phyloP scores from a whole-genome alignment of 2,888 invertebrate genomes.

The Bellardia bayeri region DNA sequence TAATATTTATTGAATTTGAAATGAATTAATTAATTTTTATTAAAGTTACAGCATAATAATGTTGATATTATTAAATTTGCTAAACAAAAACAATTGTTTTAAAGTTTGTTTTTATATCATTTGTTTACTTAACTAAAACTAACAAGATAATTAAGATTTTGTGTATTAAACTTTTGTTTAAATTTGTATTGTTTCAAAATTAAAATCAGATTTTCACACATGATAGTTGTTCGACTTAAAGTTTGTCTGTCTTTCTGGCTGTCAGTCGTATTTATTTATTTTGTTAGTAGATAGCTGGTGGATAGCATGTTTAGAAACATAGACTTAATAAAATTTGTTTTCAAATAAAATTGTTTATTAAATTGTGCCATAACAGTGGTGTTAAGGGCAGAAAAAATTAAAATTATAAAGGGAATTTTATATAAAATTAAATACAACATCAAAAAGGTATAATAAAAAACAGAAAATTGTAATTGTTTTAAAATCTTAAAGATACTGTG shows the following conservation, averaged over 20 bases:
- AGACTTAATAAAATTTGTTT: conserved; percentile 26
- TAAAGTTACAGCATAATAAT: background rate
- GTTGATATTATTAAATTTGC: background rate
- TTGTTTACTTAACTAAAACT: background rate
- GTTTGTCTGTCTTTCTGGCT: background rate
- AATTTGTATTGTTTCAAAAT: conserved; percentile 12
- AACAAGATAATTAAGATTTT: conserved; percentile 15
- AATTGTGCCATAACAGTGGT: conserved; percentile 10
- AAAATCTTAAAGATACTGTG: no score
- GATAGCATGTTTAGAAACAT: conserved; percentile 33
- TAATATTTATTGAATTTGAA: conserved; percentile 47
- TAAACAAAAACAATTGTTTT: background rate
- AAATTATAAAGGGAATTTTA: background rate
- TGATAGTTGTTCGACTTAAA: conserved; percentile 20
- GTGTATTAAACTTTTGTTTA: conserved; percentile 2
- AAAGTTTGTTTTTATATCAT: background rate
- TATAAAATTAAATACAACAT: no score
- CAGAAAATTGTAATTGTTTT: no score
- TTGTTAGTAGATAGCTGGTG: background rate
- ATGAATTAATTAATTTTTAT: background rate
- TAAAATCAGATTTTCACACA: conserved; percentile 45
- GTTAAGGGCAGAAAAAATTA: background rate
- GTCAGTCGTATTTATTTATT: conserved; percentile 7
- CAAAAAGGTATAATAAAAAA: no score
- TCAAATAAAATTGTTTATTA: background rate